Evolutionary conservation across 2,888 invertebrate genomes (phyloP), one percentile per base, ranked within the genome.

Genomic region (Calameuta filiformis): DNA sequence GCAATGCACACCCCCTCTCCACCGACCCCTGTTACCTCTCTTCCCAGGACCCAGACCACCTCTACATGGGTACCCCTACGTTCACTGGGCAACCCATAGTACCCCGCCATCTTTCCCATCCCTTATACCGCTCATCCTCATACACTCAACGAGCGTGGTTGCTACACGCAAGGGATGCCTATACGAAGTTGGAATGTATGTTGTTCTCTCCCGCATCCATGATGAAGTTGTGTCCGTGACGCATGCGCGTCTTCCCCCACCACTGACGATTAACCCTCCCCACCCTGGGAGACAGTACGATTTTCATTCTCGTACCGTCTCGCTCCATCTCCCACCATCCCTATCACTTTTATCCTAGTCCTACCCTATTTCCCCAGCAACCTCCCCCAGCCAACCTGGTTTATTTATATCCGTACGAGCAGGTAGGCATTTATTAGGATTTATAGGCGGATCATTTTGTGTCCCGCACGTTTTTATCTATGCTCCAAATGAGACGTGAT

Each of bases 1-100:
- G 91, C 90, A 91, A 91, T 90, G 91, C 91, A 91, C 90, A 90
- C 90, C 90, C 90, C 90, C 89, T 35, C 87, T 87, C 79, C 82
- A n/a, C 76, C 71, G 77, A 37, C 75, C 68, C 76, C 75, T 68
- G 77, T 83, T 79, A 73, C 78, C 76, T 76, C 81, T 77, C 77
- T 79, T 77, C 74, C 76, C 78, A 76, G 81, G 34, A 77, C 81
- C 81, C 79, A 75, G 76, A 77, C 79, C 78, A 76, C 79, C 79
- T 80, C 81, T 77, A 80, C 80, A 83, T 79, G 81, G 81, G 75
- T 76, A 74, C 79, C 81, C 84, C 40, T 23, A 23, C 23, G 40
- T 23, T 56, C 23, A 56, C 40, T 23, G 23, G 40, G 40, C 40
- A 23, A 23, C 40, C 40, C 40, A 9, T 56, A 56, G 40, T 80